Evolutionary conservation across 2,888 invertebrate genomes (phyloP).

Genomic region (Epinotia bilunana): DNA sequence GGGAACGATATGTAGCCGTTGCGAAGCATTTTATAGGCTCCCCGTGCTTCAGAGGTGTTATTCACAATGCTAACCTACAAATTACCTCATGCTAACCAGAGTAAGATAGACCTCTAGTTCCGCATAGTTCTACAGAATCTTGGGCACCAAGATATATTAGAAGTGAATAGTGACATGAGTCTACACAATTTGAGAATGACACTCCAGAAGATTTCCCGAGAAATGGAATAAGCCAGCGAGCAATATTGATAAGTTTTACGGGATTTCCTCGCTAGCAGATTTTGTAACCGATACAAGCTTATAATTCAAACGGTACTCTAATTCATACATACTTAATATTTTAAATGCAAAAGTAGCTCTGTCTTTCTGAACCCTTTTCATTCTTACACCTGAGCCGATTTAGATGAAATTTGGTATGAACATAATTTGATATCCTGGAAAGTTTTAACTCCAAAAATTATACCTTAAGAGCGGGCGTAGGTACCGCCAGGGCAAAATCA

Average conservation of each 20-base stretch:
- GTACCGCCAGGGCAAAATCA: too few species aligned
- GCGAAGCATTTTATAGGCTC: slow-evolving; percentile 4
- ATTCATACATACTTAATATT: too few species aligned
- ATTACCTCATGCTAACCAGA: not conserved
- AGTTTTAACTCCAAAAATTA: too few species aligned
- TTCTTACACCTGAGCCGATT: too few species aligned
- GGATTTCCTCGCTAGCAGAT: not conserved
- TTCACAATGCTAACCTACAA: not conserved
- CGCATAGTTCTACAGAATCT: not conserved
- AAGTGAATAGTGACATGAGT: not conserved
- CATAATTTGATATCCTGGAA: too few species aligned
- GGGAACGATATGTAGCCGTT: slow-evolving; percentile 13
- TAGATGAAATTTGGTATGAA: too few species aligned
- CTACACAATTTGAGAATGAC: not conserved
- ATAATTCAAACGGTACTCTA: not conserved
- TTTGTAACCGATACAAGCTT: not conserved
- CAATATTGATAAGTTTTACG: slow-evolving; percentile 20
- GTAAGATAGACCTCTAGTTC: not conserved
- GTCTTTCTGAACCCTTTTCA: too few species aligned
- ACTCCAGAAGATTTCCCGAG: slow-evolving; percentile 5
- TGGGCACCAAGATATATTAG: not conserved
- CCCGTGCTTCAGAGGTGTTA: not conserved
- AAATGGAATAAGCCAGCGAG: slow-evolving; percentile 8
- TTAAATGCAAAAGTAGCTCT: too few species aligned
- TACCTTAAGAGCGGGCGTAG: too few species aligned